Base-by-base conservation (phyloP, 2,113 vertebrate species). In the Synodontis membranacea region DNA sequence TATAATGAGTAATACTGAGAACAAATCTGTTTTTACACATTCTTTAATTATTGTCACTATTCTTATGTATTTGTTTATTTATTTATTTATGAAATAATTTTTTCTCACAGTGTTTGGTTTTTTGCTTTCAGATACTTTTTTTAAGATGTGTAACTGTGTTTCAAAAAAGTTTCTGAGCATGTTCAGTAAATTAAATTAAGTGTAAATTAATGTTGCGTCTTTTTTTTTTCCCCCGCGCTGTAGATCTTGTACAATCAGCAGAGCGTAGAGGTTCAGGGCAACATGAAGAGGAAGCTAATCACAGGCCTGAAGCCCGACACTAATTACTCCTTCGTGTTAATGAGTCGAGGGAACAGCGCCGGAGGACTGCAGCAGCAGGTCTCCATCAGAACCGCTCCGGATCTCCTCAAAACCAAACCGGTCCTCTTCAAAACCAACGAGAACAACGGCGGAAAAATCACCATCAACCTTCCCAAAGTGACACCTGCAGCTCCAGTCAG, bases 211-310 rank as follows among this genome's bases (percentile, higher is more conserved):
- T 4, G 17, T 0, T 0, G 17, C n/a, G 17, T 23, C 21, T 21
- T 10, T 7, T 7, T 46, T 10, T 8, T 7, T 46, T 10, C 4
- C 25, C 28, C 75, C 25, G 50, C 17, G 62, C 54, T 88, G 74
- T 92, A 99, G 98, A 98, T 99, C 91, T 94, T 98, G 21, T 99
- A 98, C 92, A 97, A 98, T 39, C 96, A 97, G 89, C 97, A 98
- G 95, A 97, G 96, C 1, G 96, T 99, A 91, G 97, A 98, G 92
- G 97, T 99, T 44, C 96, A 96, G 0, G 97, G 96, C 31, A 92
- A 96, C 91, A 95, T 95, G 0, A 97, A 96, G 96, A 95, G 95
- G 92, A 98, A 97, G 89, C 94, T 98, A 91, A 98, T 99, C 86
- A 96, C 94, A 56, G 94, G 96, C 84, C 95, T 99, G 81, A 95